Evolutionary conservation across 2,888 invertebrate species (phyloP).

Genomic region (Nebria brevicollis): DNA sequence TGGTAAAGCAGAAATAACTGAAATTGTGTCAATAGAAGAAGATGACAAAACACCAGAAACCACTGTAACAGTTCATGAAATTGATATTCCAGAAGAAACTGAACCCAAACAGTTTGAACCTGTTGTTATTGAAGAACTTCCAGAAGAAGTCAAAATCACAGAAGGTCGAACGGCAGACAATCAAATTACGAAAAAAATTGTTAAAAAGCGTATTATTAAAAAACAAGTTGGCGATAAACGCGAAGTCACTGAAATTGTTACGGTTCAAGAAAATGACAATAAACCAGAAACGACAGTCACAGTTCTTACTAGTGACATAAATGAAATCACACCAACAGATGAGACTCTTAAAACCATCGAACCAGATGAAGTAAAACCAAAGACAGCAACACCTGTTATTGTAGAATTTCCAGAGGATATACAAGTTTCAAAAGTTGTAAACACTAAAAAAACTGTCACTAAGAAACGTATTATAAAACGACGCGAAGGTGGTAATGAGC

Average conservation of each 20-base stretch:
- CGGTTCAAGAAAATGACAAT: conserved; percentile 62
- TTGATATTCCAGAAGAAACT: too few species aligned
- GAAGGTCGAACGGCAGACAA: conserved; percentile 54
- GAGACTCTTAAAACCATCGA: conserved; percentile 50
- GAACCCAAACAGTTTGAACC: too few species aligned
- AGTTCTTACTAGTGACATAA: conserved; percentile 50
- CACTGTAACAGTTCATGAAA: too few species aligned
- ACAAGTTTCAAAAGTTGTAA: conserved; percentile 50
- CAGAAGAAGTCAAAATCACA: too few species aligned
- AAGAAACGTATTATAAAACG: conserved; percentile 65
- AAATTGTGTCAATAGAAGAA: conserved; percentile 63
- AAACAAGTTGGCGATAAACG: conserved; percentile 58
- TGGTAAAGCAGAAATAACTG: conserved; percentile 59
- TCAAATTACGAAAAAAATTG: conserved; percentile 48
- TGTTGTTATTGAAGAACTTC: too few species aligned
- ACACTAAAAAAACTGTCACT: conserved; percentile 54
- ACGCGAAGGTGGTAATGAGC: conserved; percentile 61
- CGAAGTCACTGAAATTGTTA: conserved; percentile 62
- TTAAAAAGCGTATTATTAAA: conserved; percentile 54
- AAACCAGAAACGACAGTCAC: conserved; percentile 60
- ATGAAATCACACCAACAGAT: conserved; percentile 51
- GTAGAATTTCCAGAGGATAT: conserved; percentile 52
- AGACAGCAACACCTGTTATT: conserved; percentile 6
- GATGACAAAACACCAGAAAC: conserved; percentile 53
- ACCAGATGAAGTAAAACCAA: conserved; percentile 31